Evolutionary conservation across 2,113 vertebrate genomes (phyloP).

Genomic region (Athene noctua): DNA sequence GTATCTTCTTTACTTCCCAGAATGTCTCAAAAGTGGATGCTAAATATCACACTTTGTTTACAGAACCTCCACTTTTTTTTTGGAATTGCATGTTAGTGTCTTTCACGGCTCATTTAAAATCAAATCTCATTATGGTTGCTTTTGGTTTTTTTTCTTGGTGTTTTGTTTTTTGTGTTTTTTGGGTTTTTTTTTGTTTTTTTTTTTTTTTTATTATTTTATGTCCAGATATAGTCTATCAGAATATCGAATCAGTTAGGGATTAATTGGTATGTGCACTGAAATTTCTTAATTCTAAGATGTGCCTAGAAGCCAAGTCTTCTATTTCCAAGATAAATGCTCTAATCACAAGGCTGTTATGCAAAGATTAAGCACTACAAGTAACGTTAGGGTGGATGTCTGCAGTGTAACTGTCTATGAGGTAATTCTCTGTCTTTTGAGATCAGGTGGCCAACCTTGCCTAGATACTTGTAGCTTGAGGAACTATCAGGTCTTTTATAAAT

Average conservation of each 20-base stretch:
- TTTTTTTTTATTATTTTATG: too few relatives aligned
- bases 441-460: neutral
- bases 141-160: neutral
- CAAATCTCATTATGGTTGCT: neutral
- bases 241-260: neutral
- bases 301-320: neutral
- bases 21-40: neutral
- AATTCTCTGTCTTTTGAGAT: neutral
- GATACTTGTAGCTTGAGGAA: neutral
- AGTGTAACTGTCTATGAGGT: neutral
- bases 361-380: neutral
- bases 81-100: neutral
- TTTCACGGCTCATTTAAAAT: neutral
- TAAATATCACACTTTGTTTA: neutral
- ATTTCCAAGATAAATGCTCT: neutral
- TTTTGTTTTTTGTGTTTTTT: too few relatives aligned
- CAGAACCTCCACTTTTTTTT: neutral
- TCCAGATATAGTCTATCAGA: neutral
- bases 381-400: neutral
- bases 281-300: neutral
- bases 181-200: neutral
- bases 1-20: neutral
- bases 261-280: neutral
- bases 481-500: neutral
- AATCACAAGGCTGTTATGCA: neutral